These are phyloP conservation scores for Podocnemis expansa DNA, from an alignment of 2,113 vertebrate genomes.

Conservation along the genomic window DNA sequence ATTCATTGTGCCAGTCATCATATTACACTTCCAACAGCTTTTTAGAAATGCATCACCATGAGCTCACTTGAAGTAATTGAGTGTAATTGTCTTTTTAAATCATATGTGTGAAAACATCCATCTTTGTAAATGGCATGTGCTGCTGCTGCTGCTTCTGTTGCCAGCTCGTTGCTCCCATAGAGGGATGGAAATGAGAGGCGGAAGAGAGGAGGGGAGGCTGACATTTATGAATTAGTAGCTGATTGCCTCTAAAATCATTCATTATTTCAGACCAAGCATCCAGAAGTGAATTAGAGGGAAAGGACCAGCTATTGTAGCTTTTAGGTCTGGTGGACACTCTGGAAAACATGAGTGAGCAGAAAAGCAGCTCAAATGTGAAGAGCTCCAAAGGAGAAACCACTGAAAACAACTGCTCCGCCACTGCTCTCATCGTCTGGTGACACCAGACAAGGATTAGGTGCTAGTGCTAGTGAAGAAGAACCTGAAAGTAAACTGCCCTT, in stretches of 20 bases:
- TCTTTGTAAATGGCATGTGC: conserved; percentile 43
- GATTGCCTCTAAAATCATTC: conserved; percentile 67
- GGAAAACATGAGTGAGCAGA: not conserved
- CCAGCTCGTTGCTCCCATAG: conserved; percentile 37
- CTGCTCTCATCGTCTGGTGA: rapidly evolving
- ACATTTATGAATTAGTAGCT: conserved; percentile 66
- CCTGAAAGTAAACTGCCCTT: not conserved
- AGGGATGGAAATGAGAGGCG: conserved; percentile 58
- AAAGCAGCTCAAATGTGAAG: not conserved
- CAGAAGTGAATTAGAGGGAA: conserved; percentile 52
- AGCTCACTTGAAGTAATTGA: conserved; percentile 72
- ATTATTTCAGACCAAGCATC: conserved; percentile 66
- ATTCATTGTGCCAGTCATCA: conserved; percentile 67
- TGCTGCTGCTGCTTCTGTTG: conserved; percentile 60
- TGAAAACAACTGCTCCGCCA: rapidly evolving
- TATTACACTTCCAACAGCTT: conserved; percentile 43
- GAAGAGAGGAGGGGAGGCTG: conserved; percentile 16
- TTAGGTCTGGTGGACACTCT: not conserved
- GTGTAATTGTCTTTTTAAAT: conserved; percentile 72
- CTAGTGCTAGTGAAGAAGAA: not conserved
- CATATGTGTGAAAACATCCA: conserved; percentile 60
- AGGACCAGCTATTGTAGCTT: not conserved
- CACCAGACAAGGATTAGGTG: not conserved
- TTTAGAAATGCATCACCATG: conserved; percentile 65
- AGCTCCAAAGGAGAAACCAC: rapidly evolving